Evolutionary conservation across 2,888 invertebrate genomes (phyloP).

Genomic region (Epinotia demarniana): DNA sequence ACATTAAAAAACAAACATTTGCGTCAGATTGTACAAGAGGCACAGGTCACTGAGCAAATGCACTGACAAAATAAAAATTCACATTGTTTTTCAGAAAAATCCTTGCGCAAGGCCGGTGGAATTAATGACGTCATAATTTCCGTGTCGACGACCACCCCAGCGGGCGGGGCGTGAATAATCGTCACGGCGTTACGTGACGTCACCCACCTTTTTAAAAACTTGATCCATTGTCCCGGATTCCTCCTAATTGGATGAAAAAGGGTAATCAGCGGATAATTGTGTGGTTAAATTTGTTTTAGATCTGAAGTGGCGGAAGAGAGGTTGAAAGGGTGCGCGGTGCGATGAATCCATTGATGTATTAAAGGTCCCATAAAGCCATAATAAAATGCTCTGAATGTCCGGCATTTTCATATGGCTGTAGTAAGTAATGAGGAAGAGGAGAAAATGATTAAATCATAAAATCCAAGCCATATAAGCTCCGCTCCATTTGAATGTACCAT

Average conservation of each 20-base stretch:
- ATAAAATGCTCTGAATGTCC: no score
- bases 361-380: no score
- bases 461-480: no score
- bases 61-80: constrained; percentile 28
- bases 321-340: constrained; percentile 7
- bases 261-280: constrained; percentile 37
- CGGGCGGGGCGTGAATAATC: constrained; percentile 65
- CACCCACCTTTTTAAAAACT: constrained; percentile 51
- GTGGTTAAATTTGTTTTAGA: constrained; percentile 33
- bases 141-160: constrained; percentile 68
- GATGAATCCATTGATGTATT: constrained; percentile 10
- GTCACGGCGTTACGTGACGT: constrained; percentile 55
- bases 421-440: no score
- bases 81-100: constrained; percentile 40
- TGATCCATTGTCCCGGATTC: constrained; percentile 47
- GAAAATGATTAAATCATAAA: no score
- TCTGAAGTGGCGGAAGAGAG: constrained; percentile 19
- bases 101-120: constrained; percentile 53
- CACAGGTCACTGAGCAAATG: constrained; percentile 26
- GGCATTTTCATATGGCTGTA: no score
- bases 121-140: constrained; percentile 80
- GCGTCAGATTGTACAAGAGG: not conserved
- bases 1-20: not conserved
- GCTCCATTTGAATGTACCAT: no score
- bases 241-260: constrained; percentile 33